Conservation (phyloP, 2,797 vertebrate species). For the Buceros bicornis region DNA sequence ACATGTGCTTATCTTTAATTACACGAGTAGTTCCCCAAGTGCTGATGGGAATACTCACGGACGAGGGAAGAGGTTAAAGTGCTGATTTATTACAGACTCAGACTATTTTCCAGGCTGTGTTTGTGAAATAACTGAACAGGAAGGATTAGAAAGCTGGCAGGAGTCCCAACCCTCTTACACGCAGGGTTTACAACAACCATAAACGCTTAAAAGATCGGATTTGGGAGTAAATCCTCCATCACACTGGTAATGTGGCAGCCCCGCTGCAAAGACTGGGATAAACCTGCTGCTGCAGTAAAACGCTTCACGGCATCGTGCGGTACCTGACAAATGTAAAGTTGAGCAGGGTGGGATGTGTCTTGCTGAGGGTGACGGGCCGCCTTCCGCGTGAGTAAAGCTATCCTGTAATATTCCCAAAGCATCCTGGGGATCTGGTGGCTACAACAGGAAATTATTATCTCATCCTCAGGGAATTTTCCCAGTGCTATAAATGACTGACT, state of each 20-base stretch:
- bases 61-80: not conserved
- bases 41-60: not conserved
- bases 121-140: conserved; percentile 22
- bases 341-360: not conserved
- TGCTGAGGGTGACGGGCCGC: not conserved
- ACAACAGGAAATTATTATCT: not conserved
- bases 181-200: not conserved
- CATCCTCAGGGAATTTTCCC: not conserved
- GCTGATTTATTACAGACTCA: not conserved
- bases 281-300: not conserved
- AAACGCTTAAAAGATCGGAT: not conserved
- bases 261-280: not conserved
- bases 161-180: not conserved
- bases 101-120: conserved; percentile 9
- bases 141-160: conserved; percentile 24
- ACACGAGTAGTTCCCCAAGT: not conserved
- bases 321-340: not conserved
- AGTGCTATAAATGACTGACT: not conserved
- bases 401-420: not conserved
- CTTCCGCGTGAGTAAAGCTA: not conserved
- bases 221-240: not conserved
- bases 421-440: not conserved
- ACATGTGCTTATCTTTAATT: not conserved
- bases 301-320: rapidly evolving
- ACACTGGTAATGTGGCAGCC: not conserved